phyloP scores from a whole-genome alignment of 2,888 invertebrate genomes.

The Pseudococcus jackbeardsleyi region DNA sequence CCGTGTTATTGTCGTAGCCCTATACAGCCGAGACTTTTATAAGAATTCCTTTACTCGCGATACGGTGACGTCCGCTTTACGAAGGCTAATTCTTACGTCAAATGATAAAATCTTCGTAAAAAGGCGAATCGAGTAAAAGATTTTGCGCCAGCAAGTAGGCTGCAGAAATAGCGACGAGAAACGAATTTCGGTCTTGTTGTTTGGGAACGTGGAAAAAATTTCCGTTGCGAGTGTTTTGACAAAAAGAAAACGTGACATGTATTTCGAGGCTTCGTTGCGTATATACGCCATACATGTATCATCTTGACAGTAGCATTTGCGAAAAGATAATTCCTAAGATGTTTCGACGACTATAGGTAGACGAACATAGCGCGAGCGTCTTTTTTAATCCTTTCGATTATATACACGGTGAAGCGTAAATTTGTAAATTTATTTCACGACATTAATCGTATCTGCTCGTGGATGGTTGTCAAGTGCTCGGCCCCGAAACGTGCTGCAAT shows the following conservation, averaged over 20 bases:
- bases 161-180: not conserved
- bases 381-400: slow-evolving; percentile 51
- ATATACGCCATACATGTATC: not conserved
- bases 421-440: slow-evolving; percentile 48
- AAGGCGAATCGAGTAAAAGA: not conserved
- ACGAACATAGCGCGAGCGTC: not conserved
- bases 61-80: not conserved
- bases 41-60: not conserved
- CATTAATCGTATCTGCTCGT: slow-evolving; percentile 30
- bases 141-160: not conserved
- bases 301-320: slow-evolving; percentile 41
- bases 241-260: slow-evolving; percentile 37
- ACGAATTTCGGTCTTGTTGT: not conserved
- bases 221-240: not conserved
- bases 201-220: not conserved
- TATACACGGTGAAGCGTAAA: slow-evolving; percentile 41
- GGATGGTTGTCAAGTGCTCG: slow-evolving; percentile 43
- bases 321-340: slow-evolving; percentile 45
- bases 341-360: slow-evolving; percentile 30
- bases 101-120: not conserved
- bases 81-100: slow-evolving; percentile 18
- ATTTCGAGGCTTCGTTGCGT: not conserved
- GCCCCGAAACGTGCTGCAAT: not conserved
- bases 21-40: not conserved
- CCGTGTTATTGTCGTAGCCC: not conserved